phyloP scores from a whole-genome alignment of 2,797 vertebrate species.

The Melanotaenia boesemani region DNA sequence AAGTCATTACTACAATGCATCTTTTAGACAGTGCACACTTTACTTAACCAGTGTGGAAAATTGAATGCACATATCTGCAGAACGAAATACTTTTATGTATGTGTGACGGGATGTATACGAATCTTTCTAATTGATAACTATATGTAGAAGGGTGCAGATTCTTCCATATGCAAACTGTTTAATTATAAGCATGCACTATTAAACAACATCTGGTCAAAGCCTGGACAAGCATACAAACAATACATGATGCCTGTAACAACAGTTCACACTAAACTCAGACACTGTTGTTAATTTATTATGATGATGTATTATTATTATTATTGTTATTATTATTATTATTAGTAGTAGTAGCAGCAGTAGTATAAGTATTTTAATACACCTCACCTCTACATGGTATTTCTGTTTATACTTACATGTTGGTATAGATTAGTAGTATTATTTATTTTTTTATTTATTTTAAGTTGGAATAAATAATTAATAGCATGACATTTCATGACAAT shows the following conservation, averaged over 20 bases:
- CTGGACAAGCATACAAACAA: conserved; percentile 26
- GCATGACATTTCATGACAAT: background rate
- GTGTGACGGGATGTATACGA: background rate
- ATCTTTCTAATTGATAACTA: conserved; percentile 35
- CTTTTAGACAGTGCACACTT: conserved; percentile 33
- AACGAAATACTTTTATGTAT: conserved; percentile 16
- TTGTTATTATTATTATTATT: background rate
- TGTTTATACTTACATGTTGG: background rate
- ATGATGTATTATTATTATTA: background rate
- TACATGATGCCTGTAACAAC: conserved; percentile 18
- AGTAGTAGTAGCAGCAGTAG: background rate
- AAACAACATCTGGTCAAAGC: conserved; percentile 34
- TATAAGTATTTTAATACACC: background rate
- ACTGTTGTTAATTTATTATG: background rate
- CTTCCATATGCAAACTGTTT: conserved; percentile 32
- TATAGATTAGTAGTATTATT: background rate
- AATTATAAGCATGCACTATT: conserved; percentile 29
- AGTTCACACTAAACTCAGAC: background rate
- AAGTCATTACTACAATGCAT: conserved; percentile 47
- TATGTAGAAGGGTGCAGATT: conserved; percentile 17
- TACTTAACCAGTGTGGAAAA: conserved; percentile 26
- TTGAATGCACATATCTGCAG: conserved; percentile 39
- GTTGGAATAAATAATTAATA: background rate
- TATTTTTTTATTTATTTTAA: background rate
- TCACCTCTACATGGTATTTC: background rate